Evolutionary conservation across 1,140 invertebrate genomes (phyloP).

Genomic region (Euschistus heros): DNA sequence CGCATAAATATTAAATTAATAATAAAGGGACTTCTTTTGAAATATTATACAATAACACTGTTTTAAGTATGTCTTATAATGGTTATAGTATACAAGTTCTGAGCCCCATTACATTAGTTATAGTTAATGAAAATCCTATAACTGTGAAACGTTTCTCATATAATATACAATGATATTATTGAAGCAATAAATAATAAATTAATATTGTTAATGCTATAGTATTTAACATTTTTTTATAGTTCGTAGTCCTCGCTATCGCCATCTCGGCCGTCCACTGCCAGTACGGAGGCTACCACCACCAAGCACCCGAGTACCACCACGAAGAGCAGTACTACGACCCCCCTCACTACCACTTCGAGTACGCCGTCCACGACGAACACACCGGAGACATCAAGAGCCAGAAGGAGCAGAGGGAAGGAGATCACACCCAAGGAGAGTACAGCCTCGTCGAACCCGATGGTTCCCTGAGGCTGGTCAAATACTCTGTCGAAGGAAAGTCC

Average conservation of each 20-base stretch:
- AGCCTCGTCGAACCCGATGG: constrained; percentile 31
- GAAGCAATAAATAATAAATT: not conserved
- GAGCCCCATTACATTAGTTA: no score
- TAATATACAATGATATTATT: not conserved
- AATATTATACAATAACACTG: no score
- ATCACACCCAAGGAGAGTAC: constrained; percentile 40
- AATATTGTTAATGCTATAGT: not conserved
- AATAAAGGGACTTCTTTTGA: no score
- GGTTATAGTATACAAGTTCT: no score
- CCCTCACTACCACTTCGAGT: constrained; percentile 40
- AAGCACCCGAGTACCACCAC: not conserved
- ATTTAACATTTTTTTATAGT: not conserved
- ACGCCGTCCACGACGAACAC: constrained; percentile 42
- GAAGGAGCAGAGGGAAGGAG: constrained; percentile 42
- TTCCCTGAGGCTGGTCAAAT: constrained; percentile 26
- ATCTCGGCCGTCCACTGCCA: not conserved
- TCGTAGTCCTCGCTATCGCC: not conserved
- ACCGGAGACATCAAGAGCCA: constrained; percentile 47
- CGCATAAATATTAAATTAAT: no score
- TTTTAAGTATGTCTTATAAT: no score
- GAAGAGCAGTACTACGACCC: not conserved
- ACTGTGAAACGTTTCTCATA: no score
- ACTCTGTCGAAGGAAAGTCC: constrained; percentile 2
- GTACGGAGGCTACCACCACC: not conserved
- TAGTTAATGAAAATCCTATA: no score